phyloP scores from a whole-genome alignment of 2,888 invertebrate genomes.

The Cephus nigrinus region DNA sequence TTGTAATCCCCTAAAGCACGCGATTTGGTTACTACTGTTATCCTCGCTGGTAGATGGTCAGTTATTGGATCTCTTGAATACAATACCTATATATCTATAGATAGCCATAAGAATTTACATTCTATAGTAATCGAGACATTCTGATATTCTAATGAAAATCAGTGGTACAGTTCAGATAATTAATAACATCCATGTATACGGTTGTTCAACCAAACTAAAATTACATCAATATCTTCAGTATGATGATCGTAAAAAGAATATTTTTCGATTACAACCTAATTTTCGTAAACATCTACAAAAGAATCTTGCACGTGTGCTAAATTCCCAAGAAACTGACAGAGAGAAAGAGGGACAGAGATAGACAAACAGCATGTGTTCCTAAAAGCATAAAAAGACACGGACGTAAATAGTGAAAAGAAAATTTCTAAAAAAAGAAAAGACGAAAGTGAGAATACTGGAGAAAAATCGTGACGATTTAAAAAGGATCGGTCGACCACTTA shows the following conservation, averaged over 20 bases:
- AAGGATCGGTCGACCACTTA: not conserved
- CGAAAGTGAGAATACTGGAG: not conserved
- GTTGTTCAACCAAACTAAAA: too few relatives aligned
- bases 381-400: not conserved
- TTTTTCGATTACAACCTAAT: too few relatives aligned
- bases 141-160: not conserved
- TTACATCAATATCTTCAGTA: too few relatives aligned
- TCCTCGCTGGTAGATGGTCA: not conserved
- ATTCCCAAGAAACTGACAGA: not conserved
- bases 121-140: not conserved
- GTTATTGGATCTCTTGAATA: not conserved
- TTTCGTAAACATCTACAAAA: not conserved
- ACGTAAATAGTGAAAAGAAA: not conserved
- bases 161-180: not conserved
- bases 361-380: not conserved
- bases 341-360: too few relatives aligned
- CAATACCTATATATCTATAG: not conserved
- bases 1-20: not conserved
- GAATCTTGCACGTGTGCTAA: not conserved
- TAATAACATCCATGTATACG: not conserved
- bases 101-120: not conserved
- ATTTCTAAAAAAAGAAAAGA: not conserved
- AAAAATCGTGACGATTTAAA: not conserved
- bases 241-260: too few relatives aligned
- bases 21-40: not conserved